Evolutionary conservation across 1,140 invertebrate species (phyloP).

Genomic region (Thaumatotibia leucotreta): DNA sequence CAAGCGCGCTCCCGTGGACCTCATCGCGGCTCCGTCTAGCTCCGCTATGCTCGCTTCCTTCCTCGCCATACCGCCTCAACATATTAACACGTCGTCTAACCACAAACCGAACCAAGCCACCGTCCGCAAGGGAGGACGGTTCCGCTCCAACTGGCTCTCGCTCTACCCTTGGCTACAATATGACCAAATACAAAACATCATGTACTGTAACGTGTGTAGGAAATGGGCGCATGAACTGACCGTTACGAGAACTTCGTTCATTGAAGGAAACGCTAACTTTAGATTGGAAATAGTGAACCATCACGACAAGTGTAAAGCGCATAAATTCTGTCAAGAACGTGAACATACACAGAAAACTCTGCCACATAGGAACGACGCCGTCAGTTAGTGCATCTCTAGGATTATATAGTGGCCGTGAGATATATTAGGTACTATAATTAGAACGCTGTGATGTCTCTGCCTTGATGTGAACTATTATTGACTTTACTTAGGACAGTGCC

Average conservation of each 20-base stretch:
- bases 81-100: constrained; percentile 18
- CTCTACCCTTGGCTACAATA: constrained; percentile 83
- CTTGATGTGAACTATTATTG: constrained; percentile 3
- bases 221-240: constrained; percentile 83
- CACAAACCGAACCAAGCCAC: constrained; percentile 8
- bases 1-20: constrained; percentile 25
- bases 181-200: constrained; percentile 80
- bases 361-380: neutral
- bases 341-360: constrained; percentile 40
- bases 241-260: constrained; percentile 84
- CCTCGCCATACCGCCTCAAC: constrained; percentile 28
- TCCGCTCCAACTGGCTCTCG: constrained; percentile 80
- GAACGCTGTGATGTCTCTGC: neutral
- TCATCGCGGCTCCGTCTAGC: constrained; percentile 15
- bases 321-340: constrained; percentile 78
- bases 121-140: constrained; percentile 78
- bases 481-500: neutral
- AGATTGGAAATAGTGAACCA: constrained; percentile 86
- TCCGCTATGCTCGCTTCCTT: constrained; percentile 30
- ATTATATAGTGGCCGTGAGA: neutral
- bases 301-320: constrained; percentile 86
- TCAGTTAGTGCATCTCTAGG: neutral
- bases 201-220: constrained; percentile 85
- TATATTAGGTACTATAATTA: constrained; percentile 1
- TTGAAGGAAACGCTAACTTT: constrained; percentile 85